Base-by-base conservation (phyloP, 53 echinoderm and acorn worm species). In the Holothuria scabra region DNA sequence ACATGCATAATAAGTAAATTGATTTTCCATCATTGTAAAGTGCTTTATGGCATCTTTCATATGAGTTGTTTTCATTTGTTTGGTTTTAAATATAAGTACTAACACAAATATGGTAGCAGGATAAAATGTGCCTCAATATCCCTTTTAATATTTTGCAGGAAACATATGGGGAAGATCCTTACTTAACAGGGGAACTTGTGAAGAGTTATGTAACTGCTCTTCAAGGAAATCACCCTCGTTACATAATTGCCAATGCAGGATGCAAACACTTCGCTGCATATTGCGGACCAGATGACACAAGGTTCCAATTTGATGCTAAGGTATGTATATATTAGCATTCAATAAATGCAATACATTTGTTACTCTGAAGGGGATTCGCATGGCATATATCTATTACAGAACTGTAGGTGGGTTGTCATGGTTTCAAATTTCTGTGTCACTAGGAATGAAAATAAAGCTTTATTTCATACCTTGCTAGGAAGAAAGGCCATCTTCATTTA, bases 151-250 rank as follows among this genome's bases (percentile, higher is more conserved):
- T 58, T 82, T 34, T 67, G 19, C 66, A 97, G 97, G 97, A 97
- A 83, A 97, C 97, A 12, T 97, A 97, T 59, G 97, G 97, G 63
- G 97, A 97, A 60, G 97, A 97, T 81, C 93, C 97, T 24, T 92
- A 88, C 74, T 59, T 97, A 71, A 92, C 90, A 1, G 97, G 93
- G 68, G 87, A 90, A 65, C 78, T 94, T 28, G 94, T 87, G 29
- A 93, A 84, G 65, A 88, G 81, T 34, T 97, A 85, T 82, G 90
- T 97, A 14, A 59, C 41, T 31, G 94, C 92, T 32, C 89, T 97
- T 2, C 97, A 97, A 22, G 97, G 97, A 5, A 70, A 83, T 60
- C 84, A 97, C 44, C 92, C 97, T 18, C 89, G 97, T 22, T 97
- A 97, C 70, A 66, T 97, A 59, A 81, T 92, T 8, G 72, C 94